Evolutionary conservation across 2,797 vertebrate species (phyloP).

Genomic region (Loriculus beryllinus): DNA sequence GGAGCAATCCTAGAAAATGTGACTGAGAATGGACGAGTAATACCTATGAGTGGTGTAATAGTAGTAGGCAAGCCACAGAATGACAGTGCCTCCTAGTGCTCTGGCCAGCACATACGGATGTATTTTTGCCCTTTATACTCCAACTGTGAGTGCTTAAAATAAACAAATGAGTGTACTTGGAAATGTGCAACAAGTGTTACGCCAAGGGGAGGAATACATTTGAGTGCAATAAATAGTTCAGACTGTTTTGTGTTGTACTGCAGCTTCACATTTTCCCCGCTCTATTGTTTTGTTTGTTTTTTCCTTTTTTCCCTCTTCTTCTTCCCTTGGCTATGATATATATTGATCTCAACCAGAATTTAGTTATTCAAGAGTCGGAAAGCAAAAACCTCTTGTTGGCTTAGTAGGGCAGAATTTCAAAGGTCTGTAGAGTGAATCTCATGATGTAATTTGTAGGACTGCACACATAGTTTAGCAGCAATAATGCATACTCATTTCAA

Average conservation of each 20-base stretch:
- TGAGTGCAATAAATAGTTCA: neutral
- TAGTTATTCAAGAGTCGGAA: neutral
- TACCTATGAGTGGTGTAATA: neutral
- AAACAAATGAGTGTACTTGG: neutral
- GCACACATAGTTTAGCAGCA: neutral
- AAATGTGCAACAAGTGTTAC: neutral
- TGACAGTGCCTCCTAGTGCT: constrained; percentile 56
- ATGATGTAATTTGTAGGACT: constrained; percentile 1
- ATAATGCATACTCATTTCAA: constrained; percentile 28
- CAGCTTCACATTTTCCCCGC: neutral
- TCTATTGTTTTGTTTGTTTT: neutral
- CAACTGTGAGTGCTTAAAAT: constrained; percentile 8
- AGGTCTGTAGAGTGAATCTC: neutral
- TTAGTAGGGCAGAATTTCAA: constrained; percentile 6
- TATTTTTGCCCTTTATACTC: neutral
- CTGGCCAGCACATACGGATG: neutral
- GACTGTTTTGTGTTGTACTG: neutral
- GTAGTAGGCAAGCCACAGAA: neutral
- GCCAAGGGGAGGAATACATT: neutral
- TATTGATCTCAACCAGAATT: neutral
- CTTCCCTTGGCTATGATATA: neutral
- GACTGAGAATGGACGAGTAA: neutral
- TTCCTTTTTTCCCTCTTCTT: neutral
- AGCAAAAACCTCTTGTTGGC: neutral
- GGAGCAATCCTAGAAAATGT: neutral